Conservation (phyloP, 2,888 invertebrate genomes). For the Leptogaster cylindrica region DNA sequence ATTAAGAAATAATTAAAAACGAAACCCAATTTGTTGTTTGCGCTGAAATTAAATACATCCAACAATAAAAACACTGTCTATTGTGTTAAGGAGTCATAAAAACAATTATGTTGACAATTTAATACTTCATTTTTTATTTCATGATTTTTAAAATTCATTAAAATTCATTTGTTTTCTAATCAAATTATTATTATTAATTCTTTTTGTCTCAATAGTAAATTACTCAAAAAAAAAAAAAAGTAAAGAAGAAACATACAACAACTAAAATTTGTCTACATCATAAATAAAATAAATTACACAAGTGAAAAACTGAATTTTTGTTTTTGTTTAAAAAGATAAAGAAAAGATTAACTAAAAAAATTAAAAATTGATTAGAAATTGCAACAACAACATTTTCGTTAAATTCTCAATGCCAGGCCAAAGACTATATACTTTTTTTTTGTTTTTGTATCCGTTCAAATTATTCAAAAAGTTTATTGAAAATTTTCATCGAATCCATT, state of each 20-base stretch:
- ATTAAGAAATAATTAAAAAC: too few relatives aligned
- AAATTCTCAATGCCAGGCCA: conserved; percentile 33
- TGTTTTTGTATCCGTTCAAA: neutral
- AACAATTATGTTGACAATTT: too few relatives aligned
- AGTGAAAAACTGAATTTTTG: conserved; percentile 13
- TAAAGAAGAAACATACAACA: too few relatives aligned
- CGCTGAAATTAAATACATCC: too few relatives aligned
- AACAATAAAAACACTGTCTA: too few relatives aligned
- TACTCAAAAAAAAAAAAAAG: conserved; percentile 31
- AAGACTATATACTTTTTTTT: conserved; percentile 14
- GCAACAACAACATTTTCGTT: conserved; percentile 45
- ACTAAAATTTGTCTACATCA: conserved; percentile 42
- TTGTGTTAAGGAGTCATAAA: too few relatives aligned
- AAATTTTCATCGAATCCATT: neutral
- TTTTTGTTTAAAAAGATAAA: conserved; percentile 36
- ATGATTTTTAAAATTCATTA: conserved; percentile 22
- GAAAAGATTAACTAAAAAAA: conserved; percentile 26
- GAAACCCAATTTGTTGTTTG: too few relatives aligned
- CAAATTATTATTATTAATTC: neutral
- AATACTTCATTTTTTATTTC: conserved; percentile 31
- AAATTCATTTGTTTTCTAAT: conserved; percentile 19
- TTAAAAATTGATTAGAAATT: conserved; percentile 32
- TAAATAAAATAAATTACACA: conserved; percentile 43
- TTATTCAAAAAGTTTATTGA: conserved; percentile 5
- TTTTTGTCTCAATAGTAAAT: conserved; percentile 23